Evolutionary conservation across 2,113 vertebrate species (phyloP).

Genomic region (Nicator chloris): DNA sequence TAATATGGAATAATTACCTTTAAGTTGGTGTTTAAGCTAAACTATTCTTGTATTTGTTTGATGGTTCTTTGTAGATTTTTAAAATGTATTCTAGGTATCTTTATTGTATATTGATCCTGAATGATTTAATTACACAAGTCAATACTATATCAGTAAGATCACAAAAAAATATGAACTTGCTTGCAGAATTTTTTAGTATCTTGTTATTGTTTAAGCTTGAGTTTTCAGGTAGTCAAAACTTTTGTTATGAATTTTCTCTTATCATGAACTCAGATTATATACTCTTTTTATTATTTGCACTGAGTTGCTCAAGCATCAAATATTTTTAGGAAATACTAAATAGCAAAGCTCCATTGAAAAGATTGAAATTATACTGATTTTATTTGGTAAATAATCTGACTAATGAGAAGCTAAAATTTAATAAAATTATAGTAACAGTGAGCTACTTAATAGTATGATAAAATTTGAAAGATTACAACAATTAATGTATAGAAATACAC

Average conservation of each 20-base stretch:
- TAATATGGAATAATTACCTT: not conserved
- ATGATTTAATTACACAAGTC: not conserved
- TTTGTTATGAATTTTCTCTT: not conserved
- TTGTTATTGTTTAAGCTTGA: not conserved
- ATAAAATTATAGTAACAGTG: not conserved
- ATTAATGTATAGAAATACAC: rapidly evolving
- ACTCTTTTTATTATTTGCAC: not conserved
- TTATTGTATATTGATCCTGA: not conserved
- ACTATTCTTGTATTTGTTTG: not conserved
- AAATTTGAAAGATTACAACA: not conserved
- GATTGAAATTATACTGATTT: not conserved
- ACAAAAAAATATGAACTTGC: not conserved
- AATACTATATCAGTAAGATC: not conserved
- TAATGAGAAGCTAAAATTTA: not conserved
- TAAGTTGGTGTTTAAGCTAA: not conserved
- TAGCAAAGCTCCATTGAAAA: not conserved
- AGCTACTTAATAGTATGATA: not conserved
- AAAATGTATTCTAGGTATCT: not conserved
- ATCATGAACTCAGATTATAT: not conserved
- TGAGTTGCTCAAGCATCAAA: rapidly evolving
- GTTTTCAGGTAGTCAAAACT: not conserved
- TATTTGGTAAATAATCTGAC: not conserved
- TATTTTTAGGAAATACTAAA: not conserved
- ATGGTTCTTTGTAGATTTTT: not conserved
- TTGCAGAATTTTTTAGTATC: not conserved